Evolutionary conservation across 2,888 invertebrate species (phyloP), one percentile per base, ranked within the genome.

Genomic region (Caenorhabditis japonica): DNA sequence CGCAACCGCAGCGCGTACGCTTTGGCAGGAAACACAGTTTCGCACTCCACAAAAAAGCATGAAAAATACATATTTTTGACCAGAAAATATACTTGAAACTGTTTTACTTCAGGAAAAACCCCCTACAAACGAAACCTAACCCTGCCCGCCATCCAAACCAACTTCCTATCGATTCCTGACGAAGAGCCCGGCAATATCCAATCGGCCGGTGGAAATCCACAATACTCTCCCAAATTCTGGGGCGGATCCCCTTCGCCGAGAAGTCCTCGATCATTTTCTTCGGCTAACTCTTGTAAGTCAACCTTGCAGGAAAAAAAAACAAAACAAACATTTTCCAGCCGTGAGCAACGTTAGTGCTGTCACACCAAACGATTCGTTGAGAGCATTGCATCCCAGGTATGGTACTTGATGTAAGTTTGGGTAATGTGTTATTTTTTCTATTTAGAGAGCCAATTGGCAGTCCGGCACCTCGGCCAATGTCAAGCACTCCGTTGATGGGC

Each of bases 241-340:
- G 78, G 78, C 17, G 78, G 78, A 13, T 74, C 74, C 36, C 78
- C 78, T 3, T 78, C 78, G 17, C 78, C 78, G 2, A 61, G 78
- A 36, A 78, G 78, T 43, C 76, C 78, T 4, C 33, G 74, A 23
- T 58, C 55, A 1, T 56, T 73, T 21, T 53, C 49, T 4, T 62
- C 62, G 0, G 71, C 56, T 19, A 72, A 72, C 43, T 72, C 72
- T 36, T 72, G 72, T 72, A 21, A 52, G 58, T 46, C 25, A 12
- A 8, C 10, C n/a, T n/a, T n/a, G n/a, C n/a, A n/a, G 25, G 47
- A 47, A 47, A 23, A 47, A 27, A 27, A 13, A 23, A 3, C 27
- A 30, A 55, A 38, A 27, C 12, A 10, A 41, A 7, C n/a, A 4
- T 10, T 25, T 71, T 73, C n/a, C 60, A 73, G 73, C 73, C 3